Evolutionary conservation across 1,140 invertebrate genomes (phyloP), one percentile per base, ranked within the genome.

Genomic region (Riptortus pedestris): DNA sequence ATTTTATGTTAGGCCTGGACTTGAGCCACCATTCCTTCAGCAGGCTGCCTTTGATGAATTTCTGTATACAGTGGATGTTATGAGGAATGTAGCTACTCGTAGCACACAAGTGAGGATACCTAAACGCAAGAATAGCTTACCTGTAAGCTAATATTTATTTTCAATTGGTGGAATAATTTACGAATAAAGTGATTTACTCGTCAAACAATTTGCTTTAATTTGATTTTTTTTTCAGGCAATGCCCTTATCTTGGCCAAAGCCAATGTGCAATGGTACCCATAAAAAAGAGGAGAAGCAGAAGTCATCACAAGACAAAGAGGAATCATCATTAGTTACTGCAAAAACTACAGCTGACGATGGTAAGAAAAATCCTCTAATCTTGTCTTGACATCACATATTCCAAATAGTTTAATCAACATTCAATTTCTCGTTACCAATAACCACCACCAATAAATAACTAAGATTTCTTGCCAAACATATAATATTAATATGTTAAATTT

Each of bases 31-130:
- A 9, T 68, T 75, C n/a, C 66, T 91, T 26, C 90, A 91, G 73
- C 87, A 91, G 76, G 89, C 88, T 22, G 84, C 87, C 12, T 90
- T 93, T 74, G 89, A 91, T 72, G 85, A 91, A 73, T 80, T 83
- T 66, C 77, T 88, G 0, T 93, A 90, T 74, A 80, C 85, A 63
- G 81, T 93, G 48, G 90, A 93, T 74, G 84, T 92, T 22, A 87
- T 87, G 79, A 78, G 90, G 48, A 91, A 91, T 72, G 81, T 92
- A 14, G 83, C 80, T 7, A 75, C 75, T 7, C 73, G 79, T 62
- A 64, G 66, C 67, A 27, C 26, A 26, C 62, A 59, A 38, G 16
- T 48, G 28, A 45, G 22, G 60, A 26, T 28, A 59, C 51, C 22
- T 55, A 55, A 55, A 29, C 64, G 66, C 28, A 69, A 67, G 38